Percentiles rank a stretch among this genome's conserved stretches.
phyloP scores from a whole-genome alignment of 2,797 vertebrate species.

The Myotis pilosus region DNA sequence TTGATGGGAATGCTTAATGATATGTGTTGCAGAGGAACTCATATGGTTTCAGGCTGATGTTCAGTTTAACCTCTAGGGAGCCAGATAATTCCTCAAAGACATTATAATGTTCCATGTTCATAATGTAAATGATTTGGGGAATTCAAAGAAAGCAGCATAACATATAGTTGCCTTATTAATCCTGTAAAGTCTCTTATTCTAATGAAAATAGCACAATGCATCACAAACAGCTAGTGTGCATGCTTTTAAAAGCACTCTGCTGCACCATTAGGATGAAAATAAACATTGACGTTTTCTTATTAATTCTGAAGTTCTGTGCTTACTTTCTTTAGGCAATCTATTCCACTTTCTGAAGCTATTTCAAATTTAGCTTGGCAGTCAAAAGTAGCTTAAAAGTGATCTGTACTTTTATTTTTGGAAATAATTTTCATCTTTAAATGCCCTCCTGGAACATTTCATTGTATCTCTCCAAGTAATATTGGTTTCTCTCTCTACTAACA shows the following conservation, averaged over 20 bases:
- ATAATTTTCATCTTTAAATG: neutral
- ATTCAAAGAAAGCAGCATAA: neutral
- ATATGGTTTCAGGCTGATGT: neutral
- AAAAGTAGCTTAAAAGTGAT: neutral
- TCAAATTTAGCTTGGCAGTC: neutral
- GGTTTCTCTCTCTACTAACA: neutral
- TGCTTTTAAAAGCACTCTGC: neutral
- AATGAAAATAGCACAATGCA: neutral
- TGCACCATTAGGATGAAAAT: neutral
- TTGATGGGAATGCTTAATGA: neutral
- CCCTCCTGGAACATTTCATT: neutral
- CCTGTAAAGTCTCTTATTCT: neutral
- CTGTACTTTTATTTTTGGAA: neutral
- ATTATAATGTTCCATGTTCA: neutral
- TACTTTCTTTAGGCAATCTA: neutral
- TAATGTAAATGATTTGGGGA: neutral
- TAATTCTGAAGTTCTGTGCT: neutral
- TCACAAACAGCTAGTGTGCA: neutral
- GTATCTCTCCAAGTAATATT: neutral
- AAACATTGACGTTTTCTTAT: neutral
- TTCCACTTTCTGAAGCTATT: neutral
- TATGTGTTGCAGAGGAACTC: neutral
- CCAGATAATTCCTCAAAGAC: constrained; percentile 2
- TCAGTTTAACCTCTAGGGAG: constrained; percentile 20
- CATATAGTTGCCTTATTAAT: neutral